phyloP scores from a whole-genome alignment of 2,113 vertebrate species.

The Daphoenositta chrysoptera region DNA sequence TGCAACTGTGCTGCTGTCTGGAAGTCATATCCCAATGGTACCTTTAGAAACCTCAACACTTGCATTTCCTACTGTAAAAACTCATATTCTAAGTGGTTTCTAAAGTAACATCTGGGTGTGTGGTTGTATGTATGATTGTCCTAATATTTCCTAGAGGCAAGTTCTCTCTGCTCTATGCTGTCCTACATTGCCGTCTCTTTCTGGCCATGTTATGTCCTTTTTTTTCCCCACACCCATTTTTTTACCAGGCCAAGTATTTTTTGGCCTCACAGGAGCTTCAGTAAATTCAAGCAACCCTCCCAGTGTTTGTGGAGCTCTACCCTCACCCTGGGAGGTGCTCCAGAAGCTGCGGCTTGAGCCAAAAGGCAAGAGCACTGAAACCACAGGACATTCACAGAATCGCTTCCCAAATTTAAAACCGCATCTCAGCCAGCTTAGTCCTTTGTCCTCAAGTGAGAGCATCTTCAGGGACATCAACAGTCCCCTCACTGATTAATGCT shows the following conservation, averaged over 20 bases:
- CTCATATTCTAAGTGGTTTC: not conserved
- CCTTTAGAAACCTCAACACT: not conserved
- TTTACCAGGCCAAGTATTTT: not conserved
- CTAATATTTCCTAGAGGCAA: not conserved
- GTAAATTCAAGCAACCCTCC: not conserved
- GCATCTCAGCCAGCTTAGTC: not conserved
- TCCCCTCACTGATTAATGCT: not conserved
- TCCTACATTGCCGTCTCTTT: not conserved
- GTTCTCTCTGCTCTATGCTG: not conserved
- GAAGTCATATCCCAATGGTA: not conserved
- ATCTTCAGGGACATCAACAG: not conserved
- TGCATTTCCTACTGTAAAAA: not conserved
- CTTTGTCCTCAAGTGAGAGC: accelerated
- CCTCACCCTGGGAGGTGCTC: not conserved
- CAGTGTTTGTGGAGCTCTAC: not conserved
- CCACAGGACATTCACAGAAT: not conserved
- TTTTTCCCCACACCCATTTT: not conserved
- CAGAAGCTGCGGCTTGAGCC: accelerated
- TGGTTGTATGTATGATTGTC: not conserved
- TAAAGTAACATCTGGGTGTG: not conserved
- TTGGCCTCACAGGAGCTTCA: not conserved
- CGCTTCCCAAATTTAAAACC: not conserved
- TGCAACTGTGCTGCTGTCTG: not conserved
- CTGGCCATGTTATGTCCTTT: not conserved
- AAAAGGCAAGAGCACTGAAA: not conserved